Base-by-base conservation (phyloP, 2,113 vertebrate genomes). In the Calyptomena viridis region DNA sequence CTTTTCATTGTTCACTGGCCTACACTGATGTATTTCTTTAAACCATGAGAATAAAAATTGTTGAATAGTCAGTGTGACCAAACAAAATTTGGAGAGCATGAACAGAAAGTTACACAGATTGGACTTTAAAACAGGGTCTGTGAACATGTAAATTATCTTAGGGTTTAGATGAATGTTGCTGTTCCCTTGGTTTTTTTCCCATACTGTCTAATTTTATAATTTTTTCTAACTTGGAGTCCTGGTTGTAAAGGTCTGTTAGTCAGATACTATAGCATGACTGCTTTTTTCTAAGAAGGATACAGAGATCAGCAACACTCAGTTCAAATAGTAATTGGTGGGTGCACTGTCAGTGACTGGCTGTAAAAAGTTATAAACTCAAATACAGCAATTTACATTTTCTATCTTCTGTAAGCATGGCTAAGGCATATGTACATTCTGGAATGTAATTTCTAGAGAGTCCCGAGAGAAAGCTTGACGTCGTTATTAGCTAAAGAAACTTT, bases 281-380 rank as follows among this genome's bases (percentile, higher is more conserved):
- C 47, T 24, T 7, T 91, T 83, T 89, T 90, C 94, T 91, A 91
- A 94, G 89, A 89, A 90, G 80, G 59, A 85, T 92, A 94, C 63
- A 86, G 74, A 81, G 91, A 84, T 69, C 87, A 95, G 55, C 92
- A 83, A 53, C 84, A 96, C 68, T 87, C 39, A 47, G 90, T 97
- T 90, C 94, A 96, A 96, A 85, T 93, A 94, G 58, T 94, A 97
- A 96, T 97, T 97, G 97, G 87, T 83, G 90, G 81, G 66, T 91
- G 75, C 50, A 58, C 84, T 96, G 72, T 42, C 91, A 95, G 88
- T 93, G 85, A 55, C 74, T 94, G 96, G 31, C 85, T 90, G 6
- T 95, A 89, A 94, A 76, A 77, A 85, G 72, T 53, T 75, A 80
- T 20, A 83, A 93, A 96, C 92, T 97, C 87, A 87, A 97, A 96